Evolutionary conservation across 2,888 invertebrate genomes (phyloP).

Genomic region (Panopea generosa): DNA sequence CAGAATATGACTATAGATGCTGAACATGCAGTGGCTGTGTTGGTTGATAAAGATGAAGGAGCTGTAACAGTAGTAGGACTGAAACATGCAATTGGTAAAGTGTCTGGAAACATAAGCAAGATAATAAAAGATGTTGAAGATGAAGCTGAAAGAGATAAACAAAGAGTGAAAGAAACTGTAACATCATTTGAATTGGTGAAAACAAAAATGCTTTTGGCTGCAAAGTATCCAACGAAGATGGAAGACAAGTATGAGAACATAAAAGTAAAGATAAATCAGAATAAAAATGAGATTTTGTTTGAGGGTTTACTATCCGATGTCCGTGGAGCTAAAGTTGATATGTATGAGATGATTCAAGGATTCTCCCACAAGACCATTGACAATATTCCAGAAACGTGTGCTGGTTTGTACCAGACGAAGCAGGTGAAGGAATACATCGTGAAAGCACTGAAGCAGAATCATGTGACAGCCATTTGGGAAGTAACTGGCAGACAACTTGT

Average conservation of each 20-base stretch:
- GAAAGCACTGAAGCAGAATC: no score
- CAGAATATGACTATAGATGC: slow-evolving; percentile 4
- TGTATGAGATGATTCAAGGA: slow-evolving; percentile 32
- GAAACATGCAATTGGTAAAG: slow-evolving; percentile 1
- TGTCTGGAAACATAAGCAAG: slow-evolving; percentile 5
- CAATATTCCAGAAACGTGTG: not conserved
- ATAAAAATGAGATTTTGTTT: no score
- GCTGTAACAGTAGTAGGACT: slow-evolving; percentile 20
- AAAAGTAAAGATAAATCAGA: slow-evolving; percentile 43
- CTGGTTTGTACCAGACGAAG: slow-evolving; percentile 18
- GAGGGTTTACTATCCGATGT: slow-evolving; percentile 34
- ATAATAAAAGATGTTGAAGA: slow-evolving; percentile 22
- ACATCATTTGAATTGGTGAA: slow-evolving; percentile 27
- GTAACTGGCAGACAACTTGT: no score
- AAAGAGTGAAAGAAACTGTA: slow-evolving; percentile 27
- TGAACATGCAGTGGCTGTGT: slow-evolving; percentile 23
- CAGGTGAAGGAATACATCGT: no score
- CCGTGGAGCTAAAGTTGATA: slow-evolving; percentile 26
- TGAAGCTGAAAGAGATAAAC: slow-evolving; percentile 21
- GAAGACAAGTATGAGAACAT: slow-evolving; percentile 23
- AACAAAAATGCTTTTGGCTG: slow-evolving; percentile 53
- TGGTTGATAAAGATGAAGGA: slow-evolving; percentile 11
- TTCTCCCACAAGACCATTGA: slow-evolving; percentile 6
- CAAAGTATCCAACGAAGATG: slow-evolving; percentile 38
- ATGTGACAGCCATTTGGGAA: no score